These are phyloP conservation scores for Jordanella pulchra DNA, from an alignment of 2,797 vertebrate species.

Conservation along the genomic window DNA sequence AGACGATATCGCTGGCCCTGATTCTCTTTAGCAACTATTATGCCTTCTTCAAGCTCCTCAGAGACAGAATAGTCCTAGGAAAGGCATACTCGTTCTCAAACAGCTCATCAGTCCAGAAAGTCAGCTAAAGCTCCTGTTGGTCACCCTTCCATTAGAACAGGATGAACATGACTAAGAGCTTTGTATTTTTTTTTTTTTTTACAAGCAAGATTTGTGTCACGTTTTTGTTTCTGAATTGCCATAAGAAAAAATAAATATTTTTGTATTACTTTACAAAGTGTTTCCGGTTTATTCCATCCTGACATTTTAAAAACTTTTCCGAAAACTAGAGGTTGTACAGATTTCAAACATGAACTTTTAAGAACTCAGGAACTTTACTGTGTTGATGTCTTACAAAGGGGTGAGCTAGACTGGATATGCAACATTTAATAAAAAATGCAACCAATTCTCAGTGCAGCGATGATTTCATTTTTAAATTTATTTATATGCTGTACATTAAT, in stretches of 20 bases:
- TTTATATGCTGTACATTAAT: background rate
- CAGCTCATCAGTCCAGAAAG: slow-evolving; percentile 90
- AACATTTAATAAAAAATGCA: background rate
- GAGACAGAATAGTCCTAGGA: slow-evolving; percentile 96
- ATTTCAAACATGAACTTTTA: background rate
- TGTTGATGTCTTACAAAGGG: background rate
- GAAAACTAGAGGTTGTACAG: background rate
- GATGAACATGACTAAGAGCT: slow-evolving; percentile 82
- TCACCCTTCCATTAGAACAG: slow-evolving; percentile 53
- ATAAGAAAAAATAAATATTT: slow-evolving; percentile 94
- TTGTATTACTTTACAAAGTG: slow-evolving; percentile 87
- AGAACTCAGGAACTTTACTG: background rate
- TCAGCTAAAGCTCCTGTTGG: slow-evolving; percentile 73
- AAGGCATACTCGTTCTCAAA: slow-evolving; percentile 92
- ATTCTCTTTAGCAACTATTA: slow-evolving; percentile 99
- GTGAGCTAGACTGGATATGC: background rate
- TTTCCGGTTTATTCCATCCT: slow-evolving; percentile 1
- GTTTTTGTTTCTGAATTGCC: slow-evolving; percentile 90
- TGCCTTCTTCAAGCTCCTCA: slow-evolving; percentile 96
- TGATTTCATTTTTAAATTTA: background rate
- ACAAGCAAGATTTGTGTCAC: slow-evolving; percentile 86
- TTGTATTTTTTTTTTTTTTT: slow-evolving; percentile 89
- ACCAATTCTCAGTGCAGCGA: background rate
- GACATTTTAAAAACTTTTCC: background rate
- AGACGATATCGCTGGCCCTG: slow-evolving; percentile 95